phyloP scores from a whole-genome alignment of 2,888 invertebrate species.

The Sinohyriopsis cumingii region DNA sequence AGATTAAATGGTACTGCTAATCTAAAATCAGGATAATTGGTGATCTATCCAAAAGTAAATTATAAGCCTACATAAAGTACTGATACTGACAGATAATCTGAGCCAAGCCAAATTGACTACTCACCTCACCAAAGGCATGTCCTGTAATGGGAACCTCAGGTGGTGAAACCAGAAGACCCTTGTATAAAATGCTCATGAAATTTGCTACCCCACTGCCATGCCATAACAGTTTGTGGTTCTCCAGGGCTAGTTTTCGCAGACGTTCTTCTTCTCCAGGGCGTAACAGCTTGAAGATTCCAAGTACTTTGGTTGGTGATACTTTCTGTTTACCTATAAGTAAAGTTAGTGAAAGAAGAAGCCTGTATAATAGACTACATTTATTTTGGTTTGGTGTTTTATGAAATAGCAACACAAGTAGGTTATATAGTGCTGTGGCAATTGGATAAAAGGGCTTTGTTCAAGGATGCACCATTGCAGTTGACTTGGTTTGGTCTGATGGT shows the following conservation, averaged over 20 bases:
- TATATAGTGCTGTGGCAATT: no score
- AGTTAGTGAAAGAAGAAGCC: background rate
- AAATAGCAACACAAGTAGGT: no score
- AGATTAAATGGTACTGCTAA: no score
- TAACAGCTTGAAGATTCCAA: slow-evolving; percentile 65
- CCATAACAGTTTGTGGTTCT: slow-evolving; percentile 72
- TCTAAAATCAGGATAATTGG: no score
- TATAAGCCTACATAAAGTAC: background rate
- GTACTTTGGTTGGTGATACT: slow-evolving; percentile 41
- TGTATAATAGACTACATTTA: no score
- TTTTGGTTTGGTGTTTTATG: no score
- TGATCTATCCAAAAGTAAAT: no score
- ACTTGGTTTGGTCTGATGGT: no score
- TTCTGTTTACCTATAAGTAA: slow-evolving; percentile 18
- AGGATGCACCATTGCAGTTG: no score
- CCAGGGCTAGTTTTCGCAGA: slow-evolving; percentile 46
- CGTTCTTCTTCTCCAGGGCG: slow-evolving; percentile 60
- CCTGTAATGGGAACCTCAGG: slow-evolving; percentile 71
- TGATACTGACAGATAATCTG: background rate
- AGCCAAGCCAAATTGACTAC: slow-evolving; percentile 1
- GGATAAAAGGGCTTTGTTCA: no score
- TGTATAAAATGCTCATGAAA: slow-evolving; percentile 73
- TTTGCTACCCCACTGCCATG: slow-evolving; percentile 74
- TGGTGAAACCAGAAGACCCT: slow-evolving; percentile 74
- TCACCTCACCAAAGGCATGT: slow-evolving; percentile 72